Base-by-base conservation (phyloP, 2,113 vertebrate species). In the Entelurus aequoreus region DNA sequence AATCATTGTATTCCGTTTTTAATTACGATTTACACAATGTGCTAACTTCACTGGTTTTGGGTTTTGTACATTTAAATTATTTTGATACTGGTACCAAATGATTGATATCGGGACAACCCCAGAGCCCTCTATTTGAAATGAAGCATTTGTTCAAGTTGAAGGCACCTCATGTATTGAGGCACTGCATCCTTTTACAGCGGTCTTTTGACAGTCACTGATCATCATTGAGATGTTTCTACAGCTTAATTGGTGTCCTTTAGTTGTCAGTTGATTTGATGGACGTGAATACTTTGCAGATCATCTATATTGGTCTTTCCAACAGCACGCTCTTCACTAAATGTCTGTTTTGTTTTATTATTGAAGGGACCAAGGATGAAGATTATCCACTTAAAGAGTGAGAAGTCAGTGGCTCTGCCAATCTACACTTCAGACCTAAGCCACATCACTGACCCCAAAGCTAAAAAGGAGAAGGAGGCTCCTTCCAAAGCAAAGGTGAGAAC, bases 321-420 rank as follows among this genome's bases (percentile, higher is more conserved):
- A 54, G 12, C 52, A 15, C 13, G 13, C 51, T 35, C 6, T 37
- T 52, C 19, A 11, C 50, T 36, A 54, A 54, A 36, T 14, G 12
- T 5, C 16, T 53, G 1, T 44, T 11, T 6, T 63, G 8, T 38
- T 19, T 64, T 1, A 65, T 58, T 60, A 11, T 85, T 95, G 93
- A 90, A 90, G 56, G 93, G 90, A 78, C 89, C 83, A 6, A 83
- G 88, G 47, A 78, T 97, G 0, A 97, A 96, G 83, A 10, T 94
- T 46, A 88, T 97, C 82, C 94, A 97, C 55, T 38, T 97, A 21
- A 97, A 96, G 87, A 95, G 90, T 21, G 69, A 82, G 9, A 84
- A 78, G 0, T 96, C 94, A 0, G 89, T 92, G 57, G 90, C 94
- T 0, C 87, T 97, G 74, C 94, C 94, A 1, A 75, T 96, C 82